Base-by-base conservation (phyloP, 2,797 vertebrate species). In the Petrocephalus schoutedeni region DNA sequence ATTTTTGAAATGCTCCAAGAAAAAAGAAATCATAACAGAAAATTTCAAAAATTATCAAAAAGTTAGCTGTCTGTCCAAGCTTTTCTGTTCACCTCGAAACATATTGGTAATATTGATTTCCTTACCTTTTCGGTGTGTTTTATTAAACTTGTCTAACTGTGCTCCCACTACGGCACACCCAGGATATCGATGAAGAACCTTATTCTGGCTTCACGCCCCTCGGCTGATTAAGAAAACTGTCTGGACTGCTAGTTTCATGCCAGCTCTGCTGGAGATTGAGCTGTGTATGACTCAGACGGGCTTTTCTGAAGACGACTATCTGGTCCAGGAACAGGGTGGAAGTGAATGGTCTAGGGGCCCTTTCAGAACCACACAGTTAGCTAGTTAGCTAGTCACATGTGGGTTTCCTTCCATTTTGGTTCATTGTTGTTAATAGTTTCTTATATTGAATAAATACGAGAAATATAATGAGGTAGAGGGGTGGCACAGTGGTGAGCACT, bases 61-160 rank as follows among this genome's bases (percentile, higher is more conserved):
- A 77, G 41, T 45, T 77, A 77, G 32, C 80, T 83, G 45, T n/a
- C 49, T 28, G 9, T 83, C 51, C 21, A 3, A 23, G 21, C 80
- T 54, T 53, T 45, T 51, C 6, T 1, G 3, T 23, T 83, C 49
- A 10, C 53, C 41, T 10, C 80, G 53, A 23, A 54, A 23, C 45
- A 83, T 77, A 77, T 45, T 77, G 74, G 80, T 54, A 54, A 54
- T 83, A 83, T 53, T 54, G 80, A 83, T 83, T 21, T 28, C 23
- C 49, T 54, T 36, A 86, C n/a, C 28, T 71, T 86, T 41, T 36
- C 56, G 45, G 5, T 41, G 19, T 54, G 80, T 49, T 86, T 86
- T 86, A 58, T 41, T 59, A 59, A 58, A 21, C 56, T 85, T 85
- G 23, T 85, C 84, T 36, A 58, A 14, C 84, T 59, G 84, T 86